Base-by-base conservation (phyloP, 2,888 invertebrate genomes). In the Molanna angustata region DNA sequence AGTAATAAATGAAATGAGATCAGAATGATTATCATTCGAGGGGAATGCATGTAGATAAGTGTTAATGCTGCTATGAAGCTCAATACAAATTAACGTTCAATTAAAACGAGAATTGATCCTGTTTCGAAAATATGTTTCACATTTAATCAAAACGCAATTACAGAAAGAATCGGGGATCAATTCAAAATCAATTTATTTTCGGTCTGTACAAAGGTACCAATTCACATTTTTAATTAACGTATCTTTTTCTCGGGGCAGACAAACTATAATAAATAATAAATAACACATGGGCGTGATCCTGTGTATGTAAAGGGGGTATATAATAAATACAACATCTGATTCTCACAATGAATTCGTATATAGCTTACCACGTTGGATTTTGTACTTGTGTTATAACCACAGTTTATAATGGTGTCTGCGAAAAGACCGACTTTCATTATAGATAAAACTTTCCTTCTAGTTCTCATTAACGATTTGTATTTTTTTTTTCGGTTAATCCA, bases 151-250 rank as follows among this genome's bases (percentile, higher is more conserved):
- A 52, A 54, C 50, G 55, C 45, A 53, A 49, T 54, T 43, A 51
- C 52, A 54, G 48, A 46, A 44, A 52, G 53, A 52, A 45, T 27
- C 42, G 37, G 22, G 47, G 58, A 58, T 58, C 58, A 44, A 58
- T 58, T 56, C 54, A 37, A 56, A 58, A 58, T 58, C 58, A 58
- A 58, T 58, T 58, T 56, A 56, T 58, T 58, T 57, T 44, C 45
- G 49, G 40, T 54, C 46, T 37, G 53, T 55, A 54, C 57, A 52
- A 51, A 49, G 58, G 52, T 59, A 60, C 59, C 61, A 57, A 57
- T 69, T 69, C 70, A 53, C 54, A 58, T 69, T 75, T 74, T 75
- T 72, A 76, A 76, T 76, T 74, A 76, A 74, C 74, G 73, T 69
- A 71, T 73, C 69, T 72, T 74, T 76, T 74, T 74, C 74, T 74